Percentiles rank a stretch among this genome's conserved stretches.
phyloP scores from a whole-genome alignment of 2,888 invertebrate genomes.

The Nymphalis c-album region DNA sequence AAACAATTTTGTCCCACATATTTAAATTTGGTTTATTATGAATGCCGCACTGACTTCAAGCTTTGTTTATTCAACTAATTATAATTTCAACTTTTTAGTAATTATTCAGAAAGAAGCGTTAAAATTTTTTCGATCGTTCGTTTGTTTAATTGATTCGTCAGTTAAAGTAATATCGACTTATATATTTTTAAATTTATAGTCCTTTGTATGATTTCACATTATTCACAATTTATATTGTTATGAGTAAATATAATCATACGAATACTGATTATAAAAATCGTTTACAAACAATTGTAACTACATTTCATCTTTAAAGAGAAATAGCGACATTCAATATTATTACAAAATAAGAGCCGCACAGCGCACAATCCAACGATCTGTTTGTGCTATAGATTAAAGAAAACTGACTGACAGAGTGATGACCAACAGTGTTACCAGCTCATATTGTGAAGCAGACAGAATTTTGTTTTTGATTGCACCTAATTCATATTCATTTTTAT shows the following conservation, averaged over 20 bases:
- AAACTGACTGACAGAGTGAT: not conserved
- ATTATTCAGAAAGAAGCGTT: not conserved
- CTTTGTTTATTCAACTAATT: slow-evolving; percentile 17
- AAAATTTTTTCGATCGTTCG: not conserved
- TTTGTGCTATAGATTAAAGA: not conserved
- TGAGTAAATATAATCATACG: not conserved
- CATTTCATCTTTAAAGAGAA: not conserved
- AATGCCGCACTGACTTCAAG: not conserved
- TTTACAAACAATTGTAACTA: not conserved
- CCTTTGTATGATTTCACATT: not conserved
- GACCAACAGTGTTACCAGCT: not conserved
- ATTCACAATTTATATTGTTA: not conserved
- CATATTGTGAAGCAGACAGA: no score
- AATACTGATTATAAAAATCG: not conserved
- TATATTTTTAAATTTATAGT: not conserved
- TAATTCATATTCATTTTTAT: no score
- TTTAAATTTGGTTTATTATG: slow-evolving; percentile 30
- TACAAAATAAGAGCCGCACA: not conserved
- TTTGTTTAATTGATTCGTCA: not conserved
- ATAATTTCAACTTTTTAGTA: slow-evolving; percentile 9
- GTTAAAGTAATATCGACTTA: not conserved
- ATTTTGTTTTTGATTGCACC: no score
- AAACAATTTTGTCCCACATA: slow-evolving; percentile 75
- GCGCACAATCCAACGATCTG: slow-evolving; percentile 2
- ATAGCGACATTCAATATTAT: not conserved